A percentile compares a stretch with the other conserved stretches of the same genome.
phyloP scores from a whole-genome alignment of 2,888 invertebrate genomes.

The Ditula angustiorana region DNA sequence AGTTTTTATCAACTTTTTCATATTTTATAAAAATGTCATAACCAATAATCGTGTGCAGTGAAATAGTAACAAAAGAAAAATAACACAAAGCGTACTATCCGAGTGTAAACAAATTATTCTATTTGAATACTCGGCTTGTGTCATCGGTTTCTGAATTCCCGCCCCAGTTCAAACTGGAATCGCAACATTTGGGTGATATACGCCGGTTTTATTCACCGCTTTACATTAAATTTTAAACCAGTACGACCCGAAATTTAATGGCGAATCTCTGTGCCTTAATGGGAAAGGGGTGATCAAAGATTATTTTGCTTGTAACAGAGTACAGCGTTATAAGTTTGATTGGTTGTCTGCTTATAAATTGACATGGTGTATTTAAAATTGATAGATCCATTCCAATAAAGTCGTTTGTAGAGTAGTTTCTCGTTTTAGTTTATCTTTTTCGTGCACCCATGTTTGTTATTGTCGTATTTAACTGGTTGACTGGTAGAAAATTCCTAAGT shows the following conservation, averaged over 20 bases:
- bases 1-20: no score
- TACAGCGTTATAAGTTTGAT: no score
- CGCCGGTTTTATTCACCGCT: slow-evolving; percentile 3
- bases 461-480: no score
- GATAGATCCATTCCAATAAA: no score
- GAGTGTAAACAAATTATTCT: slow-evolving; percentile 28
- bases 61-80: slow-evolving; percentile 1
- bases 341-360: no score
- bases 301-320: no score
- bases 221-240: slow-evolving; percentile 26
- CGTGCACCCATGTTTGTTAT: no score
- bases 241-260: slow-evolving; percentile 17
- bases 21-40: not conserved
- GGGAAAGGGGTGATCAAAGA: slow-evolving; percentile 6
- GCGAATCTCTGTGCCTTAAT: slow-evolving; percentile 3
- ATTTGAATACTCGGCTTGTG: slow-evolving; percentile 18
- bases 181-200: slow-evolving; percentile 18
- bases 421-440: no score
- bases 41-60: slow-evolving; percentile 11
- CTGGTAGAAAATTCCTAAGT: no score
- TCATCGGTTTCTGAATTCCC: slow-evolving; percentile 6
- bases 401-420: no score
- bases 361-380: no score
- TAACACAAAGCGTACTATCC: not conserved
- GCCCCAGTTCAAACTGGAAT: slow-evolving; percentile 1